Conservation (phyloP, 2,797 vertebrate genomes). For the Echiichthys vipera region DNA sequence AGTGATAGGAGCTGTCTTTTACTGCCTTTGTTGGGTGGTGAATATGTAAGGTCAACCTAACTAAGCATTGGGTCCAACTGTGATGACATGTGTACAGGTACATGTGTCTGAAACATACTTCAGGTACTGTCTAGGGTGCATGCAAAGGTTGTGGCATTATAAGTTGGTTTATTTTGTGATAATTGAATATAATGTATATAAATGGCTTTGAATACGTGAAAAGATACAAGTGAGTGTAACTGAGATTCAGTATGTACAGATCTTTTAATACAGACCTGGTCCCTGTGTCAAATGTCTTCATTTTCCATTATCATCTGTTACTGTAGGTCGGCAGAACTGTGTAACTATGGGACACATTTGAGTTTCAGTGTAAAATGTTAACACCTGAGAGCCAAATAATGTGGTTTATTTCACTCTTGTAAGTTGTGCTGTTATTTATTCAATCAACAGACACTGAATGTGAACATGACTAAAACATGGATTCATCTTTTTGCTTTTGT, state of each 20-base stretch:
- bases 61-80: slow-evolving; percentile 36
- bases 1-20: accelerated
- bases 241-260: background rate
- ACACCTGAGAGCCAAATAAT: slow-evolving; percentile 1
- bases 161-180: slow-evolving; percentile 25
- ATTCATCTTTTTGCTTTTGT: slow-evolving; percentile 9
- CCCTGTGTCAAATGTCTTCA: background rate
- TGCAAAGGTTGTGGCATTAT: slow-evolving; percentile 6
- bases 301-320: background rate
- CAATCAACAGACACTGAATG: background rate
- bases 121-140: background rate
- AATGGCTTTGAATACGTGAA: slow-evolving; percentile 22
- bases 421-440: slow-evolving; percentile 28
- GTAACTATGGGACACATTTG: background rate
- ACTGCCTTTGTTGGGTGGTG: background rate
- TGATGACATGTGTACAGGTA: slow-evolving; percentile 19
- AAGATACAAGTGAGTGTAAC: background rate
- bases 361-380: background rate
- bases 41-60: slow-evolving; percentile 24
- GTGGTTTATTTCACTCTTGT: background rate
- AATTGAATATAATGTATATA: slow-evolving; percentile 38
- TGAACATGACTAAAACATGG: slow-evolving; percentile 29
- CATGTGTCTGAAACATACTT: background rate
- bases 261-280: background rate
- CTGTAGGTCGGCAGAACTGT: background rate